Evolutionary conservation across 2,113 vertebrate genomes (phyloP).

Genomic region (Grallaria varia): DNA sequence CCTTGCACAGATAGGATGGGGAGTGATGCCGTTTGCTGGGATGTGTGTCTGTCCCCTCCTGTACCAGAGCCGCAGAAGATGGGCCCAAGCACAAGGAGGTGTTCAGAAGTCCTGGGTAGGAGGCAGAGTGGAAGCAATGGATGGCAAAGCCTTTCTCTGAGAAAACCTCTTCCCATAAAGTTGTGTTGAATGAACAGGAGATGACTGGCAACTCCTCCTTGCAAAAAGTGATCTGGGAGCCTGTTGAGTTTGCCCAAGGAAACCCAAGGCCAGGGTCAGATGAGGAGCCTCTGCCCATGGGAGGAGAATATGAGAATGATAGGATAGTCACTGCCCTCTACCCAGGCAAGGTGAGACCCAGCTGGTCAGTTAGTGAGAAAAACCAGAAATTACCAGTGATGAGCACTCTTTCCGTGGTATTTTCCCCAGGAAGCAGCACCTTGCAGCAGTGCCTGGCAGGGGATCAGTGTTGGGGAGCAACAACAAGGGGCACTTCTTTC

Average conservation of each 20-base stretch:
- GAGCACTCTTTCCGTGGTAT: background rate
- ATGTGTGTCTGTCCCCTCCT: background rate
- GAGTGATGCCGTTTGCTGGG: rapidly evolving
- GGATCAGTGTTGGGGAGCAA: rapidly evolving
- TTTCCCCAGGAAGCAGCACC: background rate
- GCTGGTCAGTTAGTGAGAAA: rapidly evolving
- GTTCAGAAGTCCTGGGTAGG: background rate
- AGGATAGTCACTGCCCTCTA: background rate
- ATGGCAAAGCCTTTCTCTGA: background rate
- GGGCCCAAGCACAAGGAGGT: background rate
- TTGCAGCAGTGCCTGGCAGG: background rate
- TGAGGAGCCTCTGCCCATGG: rapidly evolving
- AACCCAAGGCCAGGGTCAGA: background rate
- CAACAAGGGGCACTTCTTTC: background rate
- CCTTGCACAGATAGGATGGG: background rate
- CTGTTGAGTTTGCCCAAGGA: background rate
- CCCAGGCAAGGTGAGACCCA: background rate
- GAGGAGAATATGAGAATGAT: background rate
- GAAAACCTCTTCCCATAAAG: background rate
- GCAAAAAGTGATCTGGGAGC: background rate
- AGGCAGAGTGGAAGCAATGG: background rate
- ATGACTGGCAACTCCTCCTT: background rate
- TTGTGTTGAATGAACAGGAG: rapidly evolving
- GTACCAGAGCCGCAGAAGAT: rapidly evolving
- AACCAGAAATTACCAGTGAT: rapidly evolving